These are phyloP conservation scores for Cinara cedri DNA, from an alignment of 2,888 invertebrate species.

Conservation along the genomic window DNA sequence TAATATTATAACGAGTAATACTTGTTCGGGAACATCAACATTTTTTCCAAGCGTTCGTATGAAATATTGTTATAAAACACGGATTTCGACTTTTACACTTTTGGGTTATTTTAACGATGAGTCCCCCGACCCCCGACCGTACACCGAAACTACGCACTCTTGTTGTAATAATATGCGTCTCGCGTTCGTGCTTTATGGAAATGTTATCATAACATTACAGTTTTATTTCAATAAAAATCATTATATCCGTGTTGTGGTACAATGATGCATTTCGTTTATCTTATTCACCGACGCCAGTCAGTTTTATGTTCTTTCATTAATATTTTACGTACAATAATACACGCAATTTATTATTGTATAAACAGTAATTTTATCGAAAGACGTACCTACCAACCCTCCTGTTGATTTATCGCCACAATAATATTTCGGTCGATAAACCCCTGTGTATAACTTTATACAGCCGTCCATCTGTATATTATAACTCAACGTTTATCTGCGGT, in stretches of 20 bases:
- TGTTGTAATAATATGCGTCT: neutral
- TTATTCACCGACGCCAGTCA: too few relatives aligned
- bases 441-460: neutral
- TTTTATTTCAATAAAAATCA: neutral
- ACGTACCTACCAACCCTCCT: too few relatives aligned
- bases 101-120: neutral
- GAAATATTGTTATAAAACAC: too few relatives aligned
- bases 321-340: neutral
- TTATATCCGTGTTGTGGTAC: neutral
- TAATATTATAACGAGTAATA: neutral
- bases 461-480: neutral
- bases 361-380: neutral
- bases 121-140: neutral
- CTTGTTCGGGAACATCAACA: neutral
- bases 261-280: neutral
- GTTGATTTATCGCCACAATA: neutral
- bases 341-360: neutral
- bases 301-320: slow-evolving; percentile 1
- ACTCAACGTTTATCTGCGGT: neutral
- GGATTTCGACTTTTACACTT: neutral
- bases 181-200: neutral
- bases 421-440: neutral
- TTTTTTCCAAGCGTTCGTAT: too few relatives aligned
- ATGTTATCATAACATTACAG: neutral
- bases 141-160: neutral